Evolutionary conservation across 2,888 invertebrate genomes (phyloP), one percentile per base, ranked within the genome.

Genomic region (Drosophila mettleri): DNA sequence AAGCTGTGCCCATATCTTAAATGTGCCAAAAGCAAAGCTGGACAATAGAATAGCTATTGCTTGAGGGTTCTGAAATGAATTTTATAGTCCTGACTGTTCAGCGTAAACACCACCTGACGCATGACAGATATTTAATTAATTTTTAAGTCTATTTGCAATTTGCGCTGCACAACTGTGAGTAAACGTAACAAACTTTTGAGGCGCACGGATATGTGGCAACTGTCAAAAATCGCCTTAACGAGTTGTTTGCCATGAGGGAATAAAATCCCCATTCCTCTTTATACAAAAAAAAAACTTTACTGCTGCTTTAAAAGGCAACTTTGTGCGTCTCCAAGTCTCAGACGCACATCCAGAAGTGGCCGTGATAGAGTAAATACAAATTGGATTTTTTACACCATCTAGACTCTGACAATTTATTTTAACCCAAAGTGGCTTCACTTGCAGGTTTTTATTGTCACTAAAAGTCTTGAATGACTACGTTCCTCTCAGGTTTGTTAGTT

Each of bases 71-170:
- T 20, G 10, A 39, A 22, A 33, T 58, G 33, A 43, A 38, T 45
- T 14, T 60, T n/a, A n/a, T n/a, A n/a, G n/a, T n/a, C 6, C 48
- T 39, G 31, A 0, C 27, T 18, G 22, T 51, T 6, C 34, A 18
- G 14, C 43, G 53, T 22, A 57, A 36, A 22, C 54, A 38, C 8
- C 48, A 59, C 49, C 52, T 80, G 84, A 66, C 81, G 69, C 69
- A 72, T 76, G 81, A 78, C 74, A 78, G 76, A 81, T 84, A 81
- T 81, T 81, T 83, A 84, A 84, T 83, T 86, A 84, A 81, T 74
- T 62, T 74, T 57, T 63, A 69, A 69, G 58, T 69, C 70, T 76
- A 63, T 59, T 67, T 55, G 54, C 63, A 39, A 55, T 58, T 52
- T 61, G 71, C 34, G 54, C 34, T 46, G 57, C 18, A 45, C 29